Percentiles rank a stretch among this genome's conserved stretches.
Evolutionary conservation across 1,140 invertebrate genomes (phyloP).

Genomic region (Drosophila chauvacae): DNA sequence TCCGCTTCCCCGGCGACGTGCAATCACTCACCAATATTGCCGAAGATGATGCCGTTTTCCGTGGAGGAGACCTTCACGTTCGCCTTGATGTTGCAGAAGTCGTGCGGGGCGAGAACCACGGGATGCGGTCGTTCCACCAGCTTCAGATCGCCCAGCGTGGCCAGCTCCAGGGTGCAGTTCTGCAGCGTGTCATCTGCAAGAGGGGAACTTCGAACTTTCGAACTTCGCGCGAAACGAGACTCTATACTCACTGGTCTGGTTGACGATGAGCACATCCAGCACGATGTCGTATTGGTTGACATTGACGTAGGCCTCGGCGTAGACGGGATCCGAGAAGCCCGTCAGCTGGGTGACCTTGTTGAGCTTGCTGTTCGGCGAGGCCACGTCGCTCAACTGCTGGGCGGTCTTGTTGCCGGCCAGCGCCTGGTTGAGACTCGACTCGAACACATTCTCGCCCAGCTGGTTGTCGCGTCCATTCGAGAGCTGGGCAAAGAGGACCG

Average conservation of each 20-base stretch:
- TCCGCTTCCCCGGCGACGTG: too few relatives aligned
- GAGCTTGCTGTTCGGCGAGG: conserved; percentile 87
- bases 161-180: conserved; percentile 98
- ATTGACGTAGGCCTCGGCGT: conserved; percentile 99
- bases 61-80: conserved; percentile 98
- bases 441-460: conserved; percentile 96
- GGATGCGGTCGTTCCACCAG: conserved; percentile 98
- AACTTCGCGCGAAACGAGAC: not conserved
- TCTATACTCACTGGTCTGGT: conserved; percentile 92
- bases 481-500: conserved; percentile 94
- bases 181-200: conserved; percentile 94
- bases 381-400: conserved; percentile 85
- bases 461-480: conserved; percentile 90
- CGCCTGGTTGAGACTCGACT: conserved; percentile 96
- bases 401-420: conserved; percentile 88
- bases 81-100: conserved; percentile 99
- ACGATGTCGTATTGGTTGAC: conserved; percentile 99
- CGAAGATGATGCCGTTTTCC: conserved; percentile 99
- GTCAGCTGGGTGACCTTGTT: conserved; percentile 99
- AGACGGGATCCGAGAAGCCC: conserved; percentile 99
- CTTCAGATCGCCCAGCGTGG: conserved; percentile 98
- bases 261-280: conserved; percentile 98
- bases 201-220: too few relatives aligned
- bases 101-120: conserved; percentile 96
- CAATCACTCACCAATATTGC: conserved; percentile 97